Conservation (phyloP, 2,113 vertebrate genomes). For the Hippocampus barbouri region DNA sequence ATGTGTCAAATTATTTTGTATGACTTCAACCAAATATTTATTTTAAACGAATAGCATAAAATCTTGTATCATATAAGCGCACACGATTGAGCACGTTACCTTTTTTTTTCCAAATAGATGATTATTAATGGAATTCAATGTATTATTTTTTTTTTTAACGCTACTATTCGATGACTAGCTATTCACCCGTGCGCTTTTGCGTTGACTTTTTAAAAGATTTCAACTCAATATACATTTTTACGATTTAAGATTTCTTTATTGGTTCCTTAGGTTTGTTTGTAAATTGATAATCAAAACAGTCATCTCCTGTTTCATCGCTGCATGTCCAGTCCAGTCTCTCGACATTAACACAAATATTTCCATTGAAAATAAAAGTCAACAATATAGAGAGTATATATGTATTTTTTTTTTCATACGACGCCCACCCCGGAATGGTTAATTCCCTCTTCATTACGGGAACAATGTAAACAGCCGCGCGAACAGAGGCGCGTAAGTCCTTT, state of each 20-base stretch:
- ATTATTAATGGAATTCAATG: background rate
- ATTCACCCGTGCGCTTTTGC: background rate
- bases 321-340: background rate
- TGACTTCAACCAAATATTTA: background rate
- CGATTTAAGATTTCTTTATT: background rate
- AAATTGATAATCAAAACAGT: background rate
- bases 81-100: background rate
- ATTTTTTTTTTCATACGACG: background rate
- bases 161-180: background rate
- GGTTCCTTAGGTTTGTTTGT: background rate
- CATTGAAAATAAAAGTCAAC: background rate
- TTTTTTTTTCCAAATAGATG: background rate
- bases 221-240: background rate
- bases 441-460: conserved; percentile 36
- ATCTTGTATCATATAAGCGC: background rate
- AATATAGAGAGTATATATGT: background rate
- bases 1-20: background rate
- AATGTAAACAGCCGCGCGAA: conserved; percentile 37
- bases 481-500: conserved; percentile 31
- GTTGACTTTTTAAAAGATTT: background rate
- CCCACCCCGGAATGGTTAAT: conserved; percentile 18
- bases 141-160: background rate
- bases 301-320: background rate
- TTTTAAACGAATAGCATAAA: background rate
- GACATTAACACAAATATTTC: background rate